Evolutionary conservation across 2,888 invertebrate genomes (phyloP).

Genomic region (Limulus polyphemus): DNA sequence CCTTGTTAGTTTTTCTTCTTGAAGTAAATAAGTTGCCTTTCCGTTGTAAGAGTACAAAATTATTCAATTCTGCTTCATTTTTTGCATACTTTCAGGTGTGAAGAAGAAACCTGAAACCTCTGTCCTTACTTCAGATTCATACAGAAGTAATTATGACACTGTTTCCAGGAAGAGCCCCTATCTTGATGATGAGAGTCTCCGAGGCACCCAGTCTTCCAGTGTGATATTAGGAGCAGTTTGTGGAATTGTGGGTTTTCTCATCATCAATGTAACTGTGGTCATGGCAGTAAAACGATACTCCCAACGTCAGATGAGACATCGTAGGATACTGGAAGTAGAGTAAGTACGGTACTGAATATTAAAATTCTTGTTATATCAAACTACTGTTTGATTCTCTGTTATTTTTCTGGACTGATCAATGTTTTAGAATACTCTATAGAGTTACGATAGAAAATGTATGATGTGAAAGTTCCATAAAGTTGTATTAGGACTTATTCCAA

Average conservation of each 20-base stretch:
- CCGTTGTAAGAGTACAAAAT: too few relatives aligned
- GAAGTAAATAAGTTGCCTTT: too few relatives aligned
- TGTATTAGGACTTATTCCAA: too few relatives aligned
- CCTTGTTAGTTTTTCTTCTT: too few relatives aligned
- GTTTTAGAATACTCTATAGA: too few relatives aligned
- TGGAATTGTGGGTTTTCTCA: constrained; percentile 30
- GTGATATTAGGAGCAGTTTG: constrained; percentile 28
- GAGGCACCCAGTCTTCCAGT: constrained; percentile 17
- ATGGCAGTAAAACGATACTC: constrained; percentile 30
- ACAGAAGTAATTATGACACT: background rate
- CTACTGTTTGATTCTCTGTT: too few relatives aligned
- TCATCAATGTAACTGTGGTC: constrained; percentile 31
- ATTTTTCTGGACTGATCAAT: too few relatives aligned
- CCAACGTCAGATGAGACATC: constrained; percentile 25
- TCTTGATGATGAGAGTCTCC: constrained; percentile 13
- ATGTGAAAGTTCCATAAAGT: too few relatives aligned
- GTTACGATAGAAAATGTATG: too few relatives aligned
- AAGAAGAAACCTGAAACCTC: too few relatives aligned
- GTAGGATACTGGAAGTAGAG: constrained; percentile 22
- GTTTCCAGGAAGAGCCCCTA: background rate
- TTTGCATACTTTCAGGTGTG: too few relatives aligned
- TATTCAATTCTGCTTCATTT: too few relatives aligned
- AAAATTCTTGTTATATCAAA: background rate
- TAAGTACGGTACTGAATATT: constrained; percentile 3
- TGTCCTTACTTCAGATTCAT: background rate